Evolutionary conservation across 2,888 invertebrate genomes (phyloP).

Genomic region (Temnothorax rugatulus): DNA sequence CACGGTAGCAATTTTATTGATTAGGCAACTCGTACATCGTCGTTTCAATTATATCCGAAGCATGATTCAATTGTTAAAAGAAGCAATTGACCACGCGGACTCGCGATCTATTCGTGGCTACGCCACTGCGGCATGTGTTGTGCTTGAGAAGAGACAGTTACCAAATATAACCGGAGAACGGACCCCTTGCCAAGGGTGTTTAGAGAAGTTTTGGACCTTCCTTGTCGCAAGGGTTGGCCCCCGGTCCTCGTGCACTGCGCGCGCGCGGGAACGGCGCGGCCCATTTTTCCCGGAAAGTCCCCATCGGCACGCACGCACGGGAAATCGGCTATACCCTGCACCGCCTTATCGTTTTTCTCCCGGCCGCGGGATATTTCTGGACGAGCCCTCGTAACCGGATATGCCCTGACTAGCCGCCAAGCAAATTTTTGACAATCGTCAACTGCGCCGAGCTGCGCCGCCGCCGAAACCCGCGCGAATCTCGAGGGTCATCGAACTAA

Average conservation of each 20-base stretch:
- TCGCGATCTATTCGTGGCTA: slow-evolving; percentile 71
- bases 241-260: slow-evolving; percentile 54
- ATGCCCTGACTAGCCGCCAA: slow-evolving; percentile 63
- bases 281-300: slow-evolving; percentile 59
- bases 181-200: slow-evolving; percentile 86
- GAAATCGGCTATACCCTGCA: slow-evolving; percentile 57
- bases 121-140: slow-evolving; percentile 82
- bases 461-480: slow-evolving; percentile 12
- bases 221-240: slow-evolving; percentile 78
- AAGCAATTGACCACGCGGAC: slow-evolving; percentile 74
- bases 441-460: slow-evolving; percentile 18
- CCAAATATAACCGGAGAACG: slow-evolving; percentile 84
- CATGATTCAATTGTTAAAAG: background rate
- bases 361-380: slow-evolving; percentile 62
- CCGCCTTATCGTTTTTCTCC: slow-evolving; percentile 44
- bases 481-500: slow-evolving; percentile 66
- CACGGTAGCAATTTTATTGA: background rate
- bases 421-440: slow-evolving; percentile 66
- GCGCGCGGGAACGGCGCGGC: slow-evolving; percentile 39
- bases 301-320: slow-evolving; percentile 51
- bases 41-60: background rate
- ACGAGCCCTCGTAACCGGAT: slow-evolving; percentile 67
- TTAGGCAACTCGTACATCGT: background rate
- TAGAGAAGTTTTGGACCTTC: slow-evolving; percentile 79
- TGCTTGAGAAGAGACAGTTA: slow-evolving; percentile 79